Conservation (phyloP, 2,797 vertebrate genomes). For the Phrynocephalus guinanensis region DNA sequence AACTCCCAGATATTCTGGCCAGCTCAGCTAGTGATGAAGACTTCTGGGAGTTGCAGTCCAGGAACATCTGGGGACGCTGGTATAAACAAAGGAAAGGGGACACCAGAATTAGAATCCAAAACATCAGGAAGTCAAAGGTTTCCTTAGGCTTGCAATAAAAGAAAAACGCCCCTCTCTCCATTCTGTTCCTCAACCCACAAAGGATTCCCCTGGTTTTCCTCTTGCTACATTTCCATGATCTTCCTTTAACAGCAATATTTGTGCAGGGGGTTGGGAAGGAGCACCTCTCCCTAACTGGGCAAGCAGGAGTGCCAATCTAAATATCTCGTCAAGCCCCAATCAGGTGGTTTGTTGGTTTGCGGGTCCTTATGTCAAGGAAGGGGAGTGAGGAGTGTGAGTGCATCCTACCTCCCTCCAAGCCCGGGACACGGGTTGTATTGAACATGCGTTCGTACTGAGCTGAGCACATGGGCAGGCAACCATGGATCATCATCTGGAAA, state of each 20-base stretch:
- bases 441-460: conserved; percentile 91
- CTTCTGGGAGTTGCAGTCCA: too few species aligned
- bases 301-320: too few species aligned
- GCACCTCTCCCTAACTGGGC: too few species aligned
- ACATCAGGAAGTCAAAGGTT: not conserved
- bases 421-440: conserved; percentile 88
- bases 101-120: not conserved
- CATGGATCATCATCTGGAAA: conserved; percentile 86
- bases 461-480: conserved; percentile 88
- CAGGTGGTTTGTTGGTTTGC: not conserved
- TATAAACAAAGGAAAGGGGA: not conserved
- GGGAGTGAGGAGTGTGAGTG: not conserved
- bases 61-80: too few species aligned
- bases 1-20: too few species aligned
- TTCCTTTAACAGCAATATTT: too few species aligned
- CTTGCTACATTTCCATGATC: too few species aligned
- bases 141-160: not conserved
- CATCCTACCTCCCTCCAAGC: conserved; percentile 84
- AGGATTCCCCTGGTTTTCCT: too few species aligned
- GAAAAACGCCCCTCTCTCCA: not conserved
- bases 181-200: too few species aligned
- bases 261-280: too few species aligned
- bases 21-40: too few species aligned
- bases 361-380: not conserved
- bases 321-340: too few species aligned